A percentile compares a stretch with the other conserved stretches of the same genome.
Conservation (phyloP, 2,113 vertebrate genomes). For the Theristicus caerulescens region DNA sequence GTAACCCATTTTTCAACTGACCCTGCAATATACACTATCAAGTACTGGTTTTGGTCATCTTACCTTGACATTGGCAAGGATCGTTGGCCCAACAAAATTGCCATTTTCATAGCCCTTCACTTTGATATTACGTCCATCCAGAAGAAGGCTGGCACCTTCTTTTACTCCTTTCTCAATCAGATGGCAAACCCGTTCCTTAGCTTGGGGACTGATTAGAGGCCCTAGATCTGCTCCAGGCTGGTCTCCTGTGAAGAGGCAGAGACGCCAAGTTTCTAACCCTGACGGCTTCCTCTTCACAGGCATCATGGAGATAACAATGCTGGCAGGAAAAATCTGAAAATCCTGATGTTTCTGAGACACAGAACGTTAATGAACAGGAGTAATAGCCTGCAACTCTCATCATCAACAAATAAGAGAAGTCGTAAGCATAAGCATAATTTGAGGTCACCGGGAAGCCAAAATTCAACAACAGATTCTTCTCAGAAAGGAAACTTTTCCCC, state of each 20-base stretch:
- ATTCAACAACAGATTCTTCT: not conserved
- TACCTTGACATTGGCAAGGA: conserved; percentile 88
- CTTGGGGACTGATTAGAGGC: conserved; percentile 90
- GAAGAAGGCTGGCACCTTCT: conserved; percentile 87
- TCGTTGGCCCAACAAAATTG: conserved; percentile 95
- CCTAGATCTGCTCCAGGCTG: conserved; percentile 94
- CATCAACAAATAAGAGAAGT: not conserved
- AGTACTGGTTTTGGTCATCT: not conserved
- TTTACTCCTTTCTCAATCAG: conserved; percentile 90
- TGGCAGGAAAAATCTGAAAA: not conserved
- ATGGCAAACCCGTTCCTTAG: conserved; percentile 88
- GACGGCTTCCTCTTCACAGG: not conserved
- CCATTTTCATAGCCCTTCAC: conserved; percentile 94
- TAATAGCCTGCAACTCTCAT: not conserved
- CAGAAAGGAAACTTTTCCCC: not conserved
- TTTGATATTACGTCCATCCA: conserved; percentile 88
- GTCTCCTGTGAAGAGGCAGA: conserved; percentile 83
- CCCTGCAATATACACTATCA: not conserved
- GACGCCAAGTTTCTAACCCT: not conserved
- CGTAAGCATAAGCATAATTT: not conserved
- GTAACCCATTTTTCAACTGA: not conserved
- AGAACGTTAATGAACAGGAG: not conserved
- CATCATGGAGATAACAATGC: not conserved
- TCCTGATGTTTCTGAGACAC: not conserved
- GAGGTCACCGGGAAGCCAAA: not conserved